Percentiles rank a stretch among this genome's conserved stretches.
Evolutionary conservation across 2,888 invertebrate species (phyloP).

Genomic region (Drosophila nr. fundita): DNA sequence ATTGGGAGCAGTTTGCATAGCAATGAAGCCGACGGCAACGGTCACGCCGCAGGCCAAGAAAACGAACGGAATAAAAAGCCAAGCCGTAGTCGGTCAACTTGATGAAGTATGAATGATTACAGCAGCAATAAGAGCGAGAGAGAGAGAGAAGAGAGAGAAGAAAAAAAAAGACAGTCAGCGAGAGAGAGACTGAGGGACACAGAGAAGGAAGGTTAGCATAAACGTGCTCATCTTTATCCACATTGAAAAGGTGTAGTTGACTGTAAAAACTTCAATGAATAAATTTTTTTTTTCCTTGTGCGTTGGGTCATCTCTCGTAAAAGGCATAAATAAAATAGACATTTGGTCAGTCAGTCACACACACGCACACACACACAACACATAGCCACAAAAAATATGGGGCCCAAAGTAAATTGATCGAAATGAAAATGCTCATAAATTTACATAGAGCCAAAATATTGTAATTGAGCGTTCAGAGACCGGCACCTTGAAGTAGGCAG

Average conservation of each 20-base stretch:
- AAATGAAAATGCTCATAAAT: constrained; percentile 77
- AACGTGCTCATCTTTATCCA: constrained; percentile 59
- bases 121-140: constrained; percentile 38
- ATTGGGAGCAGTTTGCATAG: constrained; percentile 82
- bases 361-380: constrained; percentile 10
- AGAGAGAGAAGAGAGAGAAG: not conserved
- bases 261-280: constrained; percentile 82
- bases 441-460: constrained; percentile 63
- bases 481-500: constrained; percentile 32
- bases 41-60: constrained; percentile 30
- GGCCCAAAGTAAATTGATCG: constrained; percentile 69
- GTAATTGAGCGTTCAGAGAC: constrained; percentile 64
- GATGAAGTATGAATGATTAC: constrained; percentile 81
- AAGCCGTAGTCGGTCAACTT: constrained; percentile 68
- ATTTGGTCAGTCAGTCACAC: constrained; percentile 43
- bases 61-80: constrained; percentile 48
- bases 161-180: not conserved
- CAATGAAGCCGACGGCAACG: constrained; percentile 65
- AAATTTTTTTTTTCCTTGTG: constrained; percentile 45
- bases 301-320: constrained; percentile 59
- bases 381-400: constrained; percentile 20
- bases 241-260: constrained; percentile 81
- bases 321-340: constrained; percentile 72
- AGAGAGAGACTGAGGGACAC: not conserved
- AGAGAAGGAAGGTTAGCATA: constrained; percentile 2